These are phyloP conservation scores for Hoplodrina blanda DNA, from an alignment of 2,888 invertebrate genomes.

Conservation along the genomic window DNA sequence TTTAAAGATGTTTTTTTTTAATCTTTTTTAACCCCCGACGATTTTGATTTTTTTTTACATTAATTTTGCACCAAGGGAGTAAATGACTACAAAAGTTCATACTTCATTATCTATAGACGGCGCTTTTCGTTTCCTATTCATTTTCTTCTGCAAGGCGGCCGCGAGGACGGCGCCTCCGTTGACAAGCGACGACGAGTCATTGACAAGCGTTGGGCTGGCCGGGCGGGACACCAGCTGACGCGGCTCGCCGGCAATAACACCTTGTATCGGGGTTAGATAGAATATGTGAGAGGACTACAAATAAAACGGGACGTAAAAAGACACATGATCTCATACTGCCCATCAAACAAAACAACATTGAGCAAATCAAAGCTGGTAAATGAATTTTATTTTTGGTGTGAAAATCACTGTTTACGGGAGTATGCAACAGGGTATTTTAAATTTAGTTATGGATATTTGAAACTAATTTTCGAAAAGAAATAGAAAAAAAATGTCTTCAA, in stretches of 20 bases:
- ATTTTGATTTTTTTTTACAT: not conserved
- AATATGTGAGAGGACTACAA: constrained; percentile 30
- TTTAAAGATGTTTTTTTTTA: no score
- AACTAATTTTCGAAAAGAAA: no score
- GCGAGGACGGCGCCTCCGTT: constrained; percentile 95
- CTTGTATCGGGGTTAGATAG: constrained; percentile 36
- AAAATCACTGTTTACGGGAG: no score
- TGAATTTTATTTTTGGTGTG: no score
- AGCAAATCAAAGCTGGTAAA: no score
- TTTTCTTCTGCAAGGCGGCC: constrained; percentile 96
- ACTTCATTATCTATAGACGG: constrained; percentile 87
- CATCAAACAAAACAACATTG: no score
- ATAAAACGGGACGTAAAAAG: not conserved
- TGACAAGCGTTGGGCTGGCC: constrained; percentile 82
- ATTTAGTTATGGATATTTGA: no score
- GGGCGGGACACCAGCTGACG: constrained; percentile 85
- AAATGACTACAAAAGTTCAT: constrained; percentile 21
- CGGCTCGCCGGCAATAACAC: constrained; percentile 76
- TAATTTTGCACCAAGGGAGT: not conserved
- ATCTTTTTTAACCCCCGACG: no score
- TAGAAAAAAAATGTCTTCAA: no score
- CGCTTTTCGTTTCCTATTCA: constrained; percentile 95
- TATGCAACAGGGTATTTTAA: no score
- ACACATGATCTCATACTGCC: no score
- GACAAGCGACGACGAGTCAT: constrained; percentile 89